A percentile compares a stretch with the other conserved stretches of the same genome.
Evolutionary conservation across 1,140 invertebrate species (phyloP).

Genomic region (Meloidogyne exigua): DNA sequence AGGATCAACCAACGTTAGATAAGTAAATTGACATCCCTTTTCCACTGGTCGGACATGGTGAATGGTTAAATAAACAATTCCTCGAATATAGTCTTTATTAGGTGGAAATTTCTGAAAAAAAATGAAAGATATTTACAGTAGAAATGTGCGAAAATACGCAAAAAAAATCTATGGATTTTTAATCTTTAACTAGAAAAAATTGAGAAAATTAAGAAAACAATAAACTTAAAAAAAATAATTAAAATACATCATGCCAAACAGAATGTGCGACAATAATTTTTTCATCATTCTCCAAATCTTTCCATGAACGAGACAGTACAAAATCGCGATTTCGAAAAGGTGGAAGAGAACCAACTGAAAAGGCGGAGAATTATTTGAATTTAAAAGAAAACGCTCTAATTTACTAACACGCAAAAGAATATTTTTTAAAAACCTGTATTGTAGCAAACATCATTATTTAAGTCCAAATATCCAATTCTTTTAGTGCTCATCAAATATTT

Average conservation of each 20-base stretch:
- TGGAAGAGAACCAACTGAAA: slow-evolving; percentile 77
- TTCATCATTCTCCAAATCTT: slow-evolving; percentile 79
- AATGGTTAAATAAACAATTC: slow-evolving; percentile 73
- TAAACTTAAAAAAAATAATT: slow-evolving; percentile 11
- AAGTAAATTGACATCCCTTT: slow-evolving; percentile 75
- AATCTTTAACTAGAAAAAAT: no score
- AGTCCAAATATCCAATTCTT: slow-evolving; percentile 83
- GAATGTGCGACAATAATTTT: slow-evolving; percentile 86
- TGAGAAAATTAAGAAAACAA: no score
- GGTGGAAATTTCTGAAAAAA: slow-evolving; percentile 72
- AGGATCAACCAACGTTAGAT: slow-evolving; percentile 82
- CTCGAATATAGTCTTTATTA: slow-evolving; percentile 78
- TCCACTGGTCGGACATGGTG: slow-evolving; percentile 68
- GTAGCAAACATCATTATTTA: slow-evolving; percentile 87
- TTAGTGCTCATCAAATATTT: slow-evolving; percentile 70
- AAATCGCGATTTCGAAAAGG: slow-evolving; percentile 86
- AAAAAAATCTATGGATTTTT: no score
- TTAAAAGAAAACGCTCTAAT: not conserved
- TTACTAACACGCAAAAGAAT: slow-evolving; percentile 15
- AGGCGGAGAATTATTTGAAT: slow-evolving; percentile 13
- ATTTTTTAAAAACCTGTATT: slow-evolving; percentile 73
- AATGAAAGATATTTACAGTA: no score
- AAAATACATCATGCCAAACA: slow-evolving; percentile 74
- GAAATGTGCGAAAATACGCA: no score
- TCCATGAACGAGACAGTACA: slow-evolving; percentile 83